These are phyloP conservation scores for Arrhamphus sclerolepis DNA, from an alignment of 2,797 vertebrate genomes.

Conservation along the genomic window DNA sequence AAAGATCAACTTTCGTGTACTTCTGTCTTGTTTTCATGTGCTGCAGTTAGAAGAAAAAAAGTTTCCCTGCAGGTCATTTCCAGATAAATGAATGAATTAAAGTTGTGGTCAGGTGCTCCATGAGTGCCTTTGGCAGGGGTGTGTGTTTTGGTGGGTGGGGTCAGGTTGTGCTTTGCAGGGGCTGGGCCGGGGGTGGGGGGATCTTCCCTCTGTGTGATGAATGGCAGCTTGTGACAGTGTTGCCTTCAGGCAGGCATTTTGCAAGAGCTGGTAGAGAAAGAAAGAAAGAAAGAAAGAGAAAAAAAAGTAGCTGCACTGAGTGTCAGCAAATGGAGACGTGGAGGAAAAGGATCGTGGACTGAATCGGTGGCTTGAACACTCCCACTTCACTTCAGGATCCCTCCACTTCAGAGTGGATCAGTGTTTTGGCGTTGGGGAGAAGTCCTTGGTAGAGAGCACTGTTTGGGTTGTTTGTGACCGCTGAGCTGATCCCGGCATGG, in stretches of 20 bases:
- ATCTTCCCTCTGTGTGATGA: constrained; percentile 41
- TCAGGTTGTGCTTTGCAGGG: constrained; percentile 4
- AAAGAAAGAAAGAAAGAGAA: constrained; percentile 14
- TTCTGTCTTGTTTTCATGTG: too few species aligned
- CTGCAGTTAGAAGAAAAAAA: too few species aligned
- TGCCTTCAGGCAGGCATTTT: constrained; percentile 72
- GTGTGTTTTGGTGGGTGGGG: constrained; percentile 11
- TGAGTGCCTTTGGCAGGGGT: neutral
- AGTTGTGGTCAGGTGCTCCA: too few species aligned
- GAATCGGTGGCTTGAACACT: constrained; percentile 60
- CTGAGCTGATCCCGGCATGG: constrained; percentile 18
- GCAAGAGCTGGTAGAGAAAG: constrained; percentile 35
- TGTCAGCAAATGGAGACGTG: constrained; percentile 1
- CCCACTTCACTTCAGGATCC: constrained; percentile 59
- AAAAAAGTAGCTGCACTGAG: too few species aligned
- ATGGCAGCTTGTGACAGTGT: constrained; percentile 54
- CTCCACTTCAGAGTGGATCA: constrained; percentile 18
- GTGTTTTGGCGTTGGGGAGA: constrained; percentile 16
- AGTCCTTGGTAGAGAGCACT: too few species aligned
- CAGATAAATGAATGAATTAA: too few species aligned
- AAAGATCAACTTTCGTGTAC: too few species aligned
- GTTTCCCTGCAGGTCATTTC: too few species aligned
- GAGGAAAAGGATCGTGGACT: constrained; percentile 46
- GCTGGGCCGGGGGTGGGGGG: constrained; percentile 17
- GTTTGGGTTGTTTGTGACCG: constrained; percentile 10